phyloP scores from a whole-genome alignment of 2,113 vertebrate genomes.

The Paracanthobrama guichenoti region DNA sequence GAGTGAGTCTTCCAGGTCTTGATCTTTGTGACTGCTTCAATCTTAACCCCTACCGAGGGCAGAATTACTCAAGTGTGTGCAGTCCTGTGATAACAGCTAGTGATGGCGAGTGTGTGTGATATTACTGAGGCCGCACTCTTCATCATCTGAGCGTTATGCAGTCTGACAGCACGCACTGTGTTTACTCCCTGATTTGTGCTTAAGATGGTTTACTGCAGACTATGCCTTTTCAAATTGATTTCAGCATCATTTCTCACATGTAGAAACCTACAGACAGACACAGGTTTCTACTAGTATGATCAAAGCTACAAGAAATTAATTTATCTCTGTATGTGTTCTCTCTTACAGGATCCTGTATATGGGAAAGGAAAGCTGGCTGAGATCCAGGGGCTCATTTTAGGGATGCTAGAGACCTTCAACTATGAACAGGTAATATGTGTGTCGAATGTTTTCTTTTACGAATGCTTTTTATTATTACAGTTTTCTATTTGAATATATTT shows the following conservation, averaged over 20 bases:
- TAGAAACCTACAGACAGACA: neutral
- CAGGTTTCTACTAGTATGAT: neutral
- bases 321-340: slow-evolving; percentile 14
- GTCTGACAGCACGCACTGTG: neutral
- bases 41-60: slow-evolving; percentile 32
- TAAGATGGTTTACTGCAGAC: slow-evolving; percentile 9
- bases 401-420: slow-evolving; percentile 96
- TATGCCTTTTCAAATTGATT: neutral
- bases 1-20: neutral
- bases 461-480: neutral
- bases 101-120: slow-evolving; percentile 9
- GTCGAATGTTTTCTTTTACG: neutral
- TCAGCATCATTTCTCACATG: neutral
- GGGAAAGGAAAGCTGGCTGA: slow-evolving; percentile 94
- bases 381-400: slow-evolving; percentile 93
- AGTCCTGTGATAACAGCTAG: slow-evolving; percentile 43
- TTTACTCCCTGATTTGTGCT: neutral
- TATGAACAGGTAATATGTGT: slow-evolving; percentile 85
- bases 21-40: slow-evolving; percentile 32
- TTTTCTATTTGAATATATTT: too few species aligned
- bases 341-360: slow-evolving; percentile 90
- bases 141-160: neutral
- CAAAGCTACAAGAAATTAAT: neutral
- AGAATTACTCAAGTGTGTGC: slow-evolving; percentile 47
- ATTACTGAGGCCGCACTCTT: neutral